Percentiles rank a stretch among this genome's conserved stretches.
Conservation (phyloP, 2,888 invertebrate species). For the Chymomyza fuscimana region DNA sequence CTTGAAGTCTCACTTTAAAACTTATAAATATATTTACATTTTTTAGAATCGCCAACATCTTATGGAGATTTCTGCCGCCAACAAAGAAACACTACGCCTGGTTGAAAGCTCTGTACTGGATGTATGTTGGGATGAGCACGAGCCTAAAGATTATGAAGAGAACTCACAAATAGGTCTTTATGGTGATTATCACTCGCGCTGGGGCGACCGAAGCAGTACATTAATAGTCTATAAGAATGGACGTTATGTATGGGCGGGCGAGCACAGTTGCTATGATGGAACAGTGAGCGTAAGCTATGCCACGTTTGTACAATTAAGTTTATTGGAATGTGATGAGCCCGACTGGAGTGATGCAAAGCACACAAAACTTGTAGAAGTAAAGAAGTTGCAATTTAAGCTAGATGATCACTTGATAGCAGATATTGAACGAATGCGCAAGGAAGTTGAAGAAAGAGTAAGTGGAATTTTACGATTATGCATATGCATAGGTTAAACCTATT, state of each 20-base stretch:
- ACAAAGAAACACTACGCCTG: conserved; percentile 75
- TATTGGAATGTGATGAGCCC: conserved; percentile 76
- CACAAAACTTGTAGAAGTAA: conserved; percentile 62
- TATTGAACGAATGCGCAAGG: conserved; percentile 78
- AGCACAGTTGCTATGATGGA: conserved; percentile 80
- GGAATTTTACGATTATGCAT: background rate
- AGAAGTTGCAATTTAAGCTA: conserved; percentile 80
- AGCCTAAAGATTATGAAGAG: conserved; percentile 77
- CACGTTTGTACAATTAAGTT: conserved; percentile 75
- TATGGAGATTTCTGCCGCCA: conserved; percentile 76
- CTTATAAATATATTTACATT: background rate
- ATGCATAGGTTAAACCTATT: too few species aligned
- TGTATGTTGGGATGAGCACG: conserved; percentile 79
- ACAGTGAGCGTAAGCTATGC: conserved; percentile 77
- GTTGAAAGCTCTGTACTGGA: conserved; percentile 79
- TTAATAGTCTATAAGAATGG: conserved; percentile 81
- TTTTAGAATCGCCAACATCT: conserved; percentile 79
- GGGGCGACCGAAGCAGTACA: conserved; percentile 83
- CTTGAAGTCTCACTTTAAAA: background rate
- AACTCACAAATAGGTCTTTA: conserved; percentile 77
- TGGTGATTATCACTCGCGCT: conserved; percentile 81
- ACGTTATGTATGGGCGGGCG: conserved; percentile 80
- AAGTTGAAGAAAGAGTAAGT: conserved; percentile 77
- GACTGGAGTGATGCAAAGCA: conserved; percentile 70
- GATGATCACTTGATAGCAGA: conserved; percentile 79